Evolutionary conservation across 2,113 vertebrate species (phyloP).

Genomic region (Petrocephalus zakoni): DNA sequence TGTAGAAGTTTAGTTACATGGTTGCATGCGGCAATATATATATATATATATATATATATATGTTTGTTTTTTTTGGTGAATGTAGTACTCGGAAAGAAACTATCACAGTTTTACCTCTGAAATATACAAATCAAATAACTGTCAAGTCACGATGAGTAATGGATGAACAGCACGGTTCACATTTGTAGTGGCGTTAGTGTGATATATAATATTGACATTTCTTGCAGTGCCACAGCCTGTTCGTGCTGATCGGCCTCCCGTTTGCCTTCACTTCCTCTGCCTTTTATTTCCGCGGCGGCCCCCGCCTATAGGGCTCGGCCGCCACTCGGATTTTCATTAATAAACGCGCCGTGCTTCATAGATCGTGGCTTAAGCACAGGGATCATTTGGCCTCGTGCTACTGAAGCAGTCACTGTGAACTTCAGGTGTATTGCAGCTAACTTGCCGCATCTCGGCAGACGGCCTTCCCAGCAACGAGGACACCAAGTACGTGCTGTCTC

Average conservation of each 20-base stretch:
- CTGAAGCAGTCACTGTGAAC: slow-evolving; percentile 35
- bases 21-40: too few relatives aligned
- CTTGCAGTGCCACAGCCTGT: slow-evolving; percentile 32
- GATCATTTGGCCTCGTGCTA: not conserved
- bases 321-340: slow-evolving; percentile 47
- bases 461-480: not conserved
- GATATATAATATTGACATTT: slow-evolving; percentile 33
- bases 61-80: too few relatives aligned
- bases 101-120: not conserved
- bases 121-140: not conserved
- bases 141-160: not conserved
- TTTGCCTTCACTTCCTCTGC: not conserved
- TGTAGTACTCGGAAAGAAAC: not conserved
- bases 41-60: too few relatives aligned
- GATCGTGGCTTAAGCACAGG: not conserved
- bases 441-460: not conserved
- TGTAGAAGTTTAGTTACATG: too few relatives aligned
- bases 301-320: too few relatives aligned
- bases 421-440: not conserved
- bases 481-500: not conserved
- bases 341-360: not conserved
- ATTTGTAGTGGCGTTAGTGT: not conserved
- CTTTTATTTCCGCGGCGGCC: slow-evolving; percentile 31
- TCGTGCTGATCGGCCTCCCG: not conserved
- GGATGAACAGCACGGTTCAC: not conserved